Evolutionary conservation across 1,140 invertebrate species (phyloP).

Genomic region (Harlomillsia oculata): DNA sequence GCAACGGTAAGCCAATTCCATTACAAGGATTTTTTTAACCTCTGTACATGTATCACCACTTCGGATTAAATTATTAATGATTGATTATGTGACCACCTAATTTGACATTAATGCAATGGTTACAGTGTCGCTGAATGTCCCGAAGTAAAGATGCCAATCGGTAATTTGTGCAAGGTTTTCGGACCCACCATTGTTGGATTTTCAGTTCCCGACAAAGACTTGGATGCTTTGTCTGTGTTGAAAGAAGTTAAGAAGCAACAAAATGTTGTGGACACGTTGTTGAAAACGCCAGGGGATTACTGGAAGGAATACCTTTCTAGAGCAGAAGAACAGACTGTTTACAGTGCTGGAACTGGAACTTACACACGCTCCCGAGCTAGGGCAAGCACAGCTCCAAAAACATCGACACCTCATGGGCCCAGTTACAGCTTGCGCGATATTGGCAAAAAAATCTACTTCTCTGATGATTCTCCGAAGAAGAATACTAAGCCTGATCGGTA

Average conservation of each 20-base stretch:
- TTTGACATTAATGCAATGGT: conserved; percentile 14
- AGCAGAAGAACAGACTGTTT: conserved; percentile 6
- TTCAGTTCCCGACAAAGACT: conserved; percentile 52
- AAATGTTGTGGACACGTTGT: conserved; percentile 53
- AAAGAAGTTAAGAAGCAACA: conserved; percentile 53
- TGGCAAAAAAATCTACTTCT: conserved; percentile 25
- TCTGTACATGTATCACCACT: neutral
- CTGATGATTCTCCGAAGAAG: conserved; percentile 21
- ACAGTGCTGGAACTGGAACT: neutral
- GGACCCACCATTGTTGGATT: conserved; percentile 76
- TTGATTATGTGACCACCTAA: conserved; percentile 1
- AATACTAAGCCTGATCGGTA: neutral
- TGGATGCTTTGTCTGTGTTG: conserved; percentile 51
- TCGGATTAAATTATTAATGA: neutral
- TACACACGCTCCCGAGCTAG: neutral
- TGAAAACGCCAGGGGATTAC: conserved; percentile 55
- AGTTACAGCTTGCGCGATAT: neutral
- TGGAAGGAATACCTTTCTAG: conserved; percentile 53
- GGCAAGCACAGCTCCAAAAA: neutral
- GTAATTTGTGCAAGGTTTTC: conserved; percentile 70
- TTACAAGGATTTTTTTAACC: neutral
- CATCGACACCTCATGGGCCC: neutral
- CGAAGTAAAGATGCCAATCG: conserved; percentile 66
- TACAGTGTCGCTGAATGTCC: conserved; percentile 56
- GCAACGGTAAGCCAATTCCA: conserved; percentile 48